phyloP scores from a whole-genome alignment of 2,888 invertebrate genomes.

The Trimorus sp. region DNA sequence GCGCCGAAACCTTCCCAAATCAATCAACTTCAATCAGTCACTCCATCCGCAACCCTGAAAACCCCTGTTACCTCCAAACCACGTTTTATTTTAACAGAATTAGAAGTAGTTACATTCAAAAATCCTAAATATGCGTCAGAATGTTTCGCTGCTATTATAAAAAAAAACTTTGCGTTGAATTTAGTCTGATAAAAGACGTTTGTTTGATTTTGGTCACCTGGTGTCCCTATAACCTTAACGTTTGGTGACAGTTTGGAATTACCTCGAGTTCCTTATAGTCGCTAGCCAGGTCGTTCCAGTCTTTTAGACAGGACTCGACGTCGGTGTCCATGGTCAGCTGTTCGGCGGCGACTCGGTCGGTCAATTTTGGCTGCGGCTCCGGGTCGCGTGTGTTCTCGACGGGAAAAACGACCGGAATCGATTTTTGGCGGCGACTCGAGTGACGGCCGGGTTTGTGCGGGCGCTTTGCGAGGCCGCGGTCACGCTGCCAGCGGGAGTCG shows the following conservation, averaged over 20 bases:
- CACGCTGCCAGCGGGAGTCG: background rate
- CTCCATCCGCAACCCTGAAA: no score
- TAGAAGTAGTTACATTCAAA: no score
- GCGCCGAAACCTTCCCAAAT: no score
- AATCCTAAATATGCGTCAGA: no score
- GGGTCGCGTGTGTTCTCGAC: background rate
- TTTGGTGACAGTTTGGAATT: constrained; percentile 70
- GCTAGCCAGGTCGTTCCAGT: constrained; percentile 90
- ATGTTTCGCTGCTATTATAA: no score
- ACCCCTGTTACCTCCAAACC: no score
- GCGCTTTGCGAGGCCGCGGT: background rate
- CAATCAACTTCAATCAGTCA: no score
- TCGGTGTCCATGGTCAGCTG: constrained; percentile 83
- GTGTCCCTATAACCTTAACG: constrained; percentile 15
- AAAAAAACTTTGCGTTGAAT: no score
- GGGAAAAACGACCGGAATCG: constrained; percentile 13
- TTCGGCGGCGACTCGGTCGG: background rate
- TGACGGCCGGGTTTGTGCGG: no score
- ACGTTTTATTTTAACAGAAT: no score
- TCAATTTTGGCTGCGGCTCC: background rate
- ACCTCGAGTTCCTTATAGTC: constrained; percentile 94
- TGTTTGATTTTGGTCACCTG: constrained; percentile 15
- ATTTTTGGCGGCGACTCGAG: constrained; percentile 21
- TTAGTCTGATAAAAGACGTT: no score
- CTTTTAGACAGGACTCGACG: constrained; percentile 84